Evolutionary conservation across 2,888 invertebrate species (phyloP).

Genomic region (Hetaerina titia): DNA sequence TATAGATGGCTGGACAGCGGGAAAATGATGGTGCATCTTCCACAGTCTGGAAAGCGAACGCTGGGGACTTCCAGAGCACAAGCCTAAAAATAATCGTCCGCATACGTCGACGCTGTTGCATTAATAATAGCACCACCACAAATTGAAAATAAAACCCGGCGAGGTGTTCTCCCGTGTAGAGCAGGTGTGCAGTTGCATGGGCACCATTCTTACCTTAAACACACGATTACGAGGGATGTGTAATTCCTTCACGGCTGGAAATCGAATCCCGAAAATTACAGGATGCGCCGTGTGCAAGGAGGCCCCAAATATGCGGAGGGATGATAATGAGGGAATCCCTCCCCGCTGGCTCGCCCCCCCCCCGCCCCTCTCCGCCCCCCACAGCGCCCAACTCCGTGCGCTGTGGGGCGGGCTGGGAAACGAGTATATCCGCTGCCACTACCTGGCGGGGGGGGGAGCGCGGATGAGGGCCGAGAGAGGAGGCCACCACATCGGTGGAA

Average conservation of each 20-base stretch:
- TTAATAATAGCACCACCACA: neutral
- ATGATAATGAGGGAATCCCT: slow-evolving; percentile 7
- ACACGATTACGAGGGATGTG: neutral
- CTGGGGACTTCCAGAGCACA: too few species aligned
- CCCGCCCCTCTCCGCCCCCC: too few species aligned
- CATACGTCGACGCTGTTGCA: too few species aligned
- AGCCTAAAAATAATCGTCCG: too few species aligned
- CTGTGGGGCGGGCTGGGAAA: too few species aligned
- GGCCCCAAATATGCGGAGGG: neutral
- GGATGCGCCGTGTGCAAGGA: neutral
- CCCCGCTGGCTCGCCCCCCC: neutral
- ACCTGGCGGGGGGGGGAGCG: too few species aligned
- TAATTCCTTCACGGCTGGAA: slow-evolving; percentile 2
- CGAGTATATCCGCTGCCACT: too few species aligned
- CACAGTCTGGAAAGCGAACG: too few species aligned
- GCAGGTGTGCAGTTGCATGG: neutral
- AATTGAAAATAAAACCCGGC: neutral
- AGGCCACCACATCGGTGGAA: too few species aligned
- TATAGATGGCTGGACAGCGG: neutral
- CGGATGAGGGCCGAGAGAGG: too few species aligned
- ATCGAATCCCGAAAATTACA: slow-evolving; percentile 27
- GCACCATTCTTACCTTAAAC: neutral
- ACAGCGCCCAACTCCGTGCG: too few species aligned
- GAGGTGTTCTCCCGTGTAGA: neutral
- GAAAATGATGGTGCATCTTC: too few species aligned